phyloP scores from a whole-genome alignment of 2,888 invertebrate genomes.

The Prostheceraeus crozeri region DNA sequence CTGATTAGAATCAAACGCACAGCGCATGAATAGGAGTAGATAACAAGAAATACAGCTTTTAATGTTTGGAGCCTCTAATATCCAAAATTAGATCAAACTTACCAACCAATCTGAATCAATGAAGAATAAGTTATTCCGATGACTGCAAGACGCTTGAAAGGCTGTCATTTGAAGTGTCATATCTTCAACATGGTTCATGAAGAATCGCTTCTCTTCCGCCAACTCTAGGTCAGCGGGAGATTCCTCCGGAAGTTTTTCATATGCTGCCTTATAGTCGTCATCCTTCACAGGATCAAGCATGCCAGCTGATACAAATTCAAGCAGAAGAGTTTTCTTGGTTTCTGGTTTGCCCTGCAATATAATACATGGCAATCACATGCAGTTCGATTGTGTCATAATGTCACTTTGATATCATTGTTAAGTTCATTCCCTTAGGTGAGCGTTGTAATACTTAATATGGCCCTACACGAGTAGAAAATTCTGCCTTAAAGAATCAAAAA shows the following conservation, averaged over 20 bases:
- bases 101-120: conserved; percentile 49
- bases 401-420: too few relatives aligned
- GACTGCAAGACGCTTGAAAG: conserved; percentile 46
- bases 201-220: conserved; percentile 49
- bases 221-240: conserved; percentile 47
- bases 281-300: conserved; percentile 46
- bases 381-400: too few relatives aligned
- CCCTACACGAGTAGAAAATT: too few relatives aligned
- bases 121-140: conserved; percentile 49
- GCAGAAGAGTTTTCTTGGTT: conserved; percentile 51
- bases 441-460: too few relatives aligned
- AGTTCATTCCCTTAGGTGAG: too few relatives aligned
- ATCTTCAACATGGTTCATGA: conserved; percentile 51
- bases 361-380: too few relatives aligned
- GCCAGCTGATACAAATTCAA: conserved; percentile 54
- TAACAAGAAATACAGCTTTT: too few relatives aligned
- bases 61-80: too few relatives aligned
- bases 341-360: conserved; percentile 50
- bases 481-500: too few relatives aligned
- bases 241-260: conserved; percentile 48
- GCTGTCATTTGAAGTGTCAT: conserved; percentile 49
- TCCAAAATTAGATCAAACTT: too few relatives aligned
- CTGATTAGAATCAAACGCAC: too few relatives aligned
- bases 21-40: too few relatives aligned
- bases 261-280: conserved; percentile 47